Conservation (phyloP, 2,888 invertebrate genomes). For the Aquatica leii region DNA sequence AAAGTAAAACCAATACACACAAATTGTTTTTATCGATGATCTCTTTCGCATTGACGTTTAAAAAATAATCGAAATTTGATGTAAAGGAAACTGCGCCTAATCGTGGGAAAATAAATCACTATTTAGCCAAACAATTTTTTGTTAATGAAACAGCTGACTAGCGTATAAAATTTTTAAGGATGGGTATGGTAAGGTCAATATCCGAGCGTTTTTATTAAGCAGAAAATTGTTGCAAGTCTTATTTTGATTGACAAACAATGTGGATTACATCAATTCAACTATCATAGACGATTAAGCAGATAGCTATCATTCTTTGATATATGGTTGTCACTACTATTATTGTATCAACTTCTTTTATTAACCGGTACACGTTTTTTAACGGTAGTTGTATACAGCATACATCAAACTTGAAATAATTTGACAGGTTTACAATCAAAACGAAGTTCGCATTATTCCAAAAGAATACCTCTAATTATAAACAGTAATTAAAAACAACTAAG, state of each 20-base stretch:
- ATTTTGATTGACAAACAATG: constrained; percentile 22
- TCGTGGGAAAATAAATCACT: constrained; percentile 35
- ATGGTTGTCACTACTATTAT: not conserved
- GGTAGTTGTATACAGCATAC: too few relatives aligned
- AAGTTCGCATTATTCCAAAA: too few relatives aligned
- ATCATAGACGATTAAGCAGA: constrained; percentile 7
- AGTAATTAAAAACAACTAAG: too few relatives aligned
- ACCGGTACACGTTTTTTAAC: too few relatives aligned
- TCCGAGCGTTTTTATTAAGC: constrained; percentile 16
- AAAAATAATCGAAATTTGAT: constrained; percentile 31
- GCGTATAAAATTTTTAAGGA: constrained; percentile 23
- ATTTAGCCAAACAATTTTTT: constrained; percentile 21
- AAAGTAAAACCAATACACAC: too few relatives aligned
- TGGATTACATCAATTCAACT: constrained; percentile 13
- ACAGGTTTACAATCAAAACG: too few relatives aligned
- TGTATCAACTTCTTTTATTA: not conserved
- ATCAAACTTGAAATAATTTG: too few relatives aligned
- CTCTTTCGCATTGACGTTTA: not conserved
- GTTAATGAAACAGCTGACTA: constrained; percentile 33
- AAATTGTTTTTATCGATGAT: not conserved
- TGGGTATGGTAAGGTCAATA: constrained; percentile 25
- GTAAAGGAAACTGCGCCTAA: constrained; percentile 35
- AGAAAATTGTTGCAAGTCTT: constrained; percentile 1
- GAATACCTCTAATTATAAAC: too few relatives aligned
- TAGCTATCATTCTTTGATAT: too few relatives aligned